A percentile compares a stretch with the other conserved stretches of the same genome.
phyloP scores from a whole-genome alignment of 1,140 invertebrate species.

The Pentalonia nigronervosa region DNA sequence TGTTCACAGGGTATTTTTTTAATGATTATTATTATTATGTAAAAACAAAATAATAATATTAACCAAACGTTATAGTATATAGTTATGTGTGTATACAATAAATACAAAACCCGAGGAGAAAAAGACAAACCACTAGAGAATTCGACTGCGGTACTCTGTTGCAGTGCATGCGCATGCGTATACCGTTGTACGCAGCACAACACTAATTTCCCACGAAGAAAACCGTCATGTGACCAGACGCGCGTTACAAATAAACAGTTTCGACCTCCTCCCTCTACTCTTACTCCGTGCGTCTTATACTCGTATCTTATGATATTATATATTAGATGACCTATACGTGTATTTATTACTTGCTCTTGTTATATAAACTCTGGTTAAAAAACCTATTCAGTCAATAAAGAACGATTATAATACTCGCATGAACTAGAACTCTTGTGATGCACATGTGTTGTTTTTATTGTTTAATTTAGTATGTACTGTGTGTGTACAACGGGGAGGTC shows the following conservation, averaged over 20 bases:
- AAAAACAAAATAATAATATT: constrained; percentile 24
- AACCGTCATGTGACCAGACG: constrained; percentile 19
- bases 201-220: constrained; percentile 39
- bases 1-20: constrained; percentile 26
- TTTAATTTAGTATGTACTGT: background rate
- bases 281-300: background rate
- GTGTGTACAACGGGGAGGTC: background rate
- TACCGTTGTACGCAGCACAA: background rate
- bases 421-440: background rate
- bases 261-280: background rate
- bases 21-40: constrained; percentile 35
- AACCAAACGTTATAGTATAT: background rate
- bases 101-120: constrained; percentile 7
- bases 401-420: background rate
- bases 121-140: constrained; percentile 1
- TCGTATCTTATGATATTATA: background rate
- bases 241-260: background rate
- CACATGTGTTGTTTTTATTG: constrained; percentile 38
- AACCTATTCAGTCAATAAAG: background rate
- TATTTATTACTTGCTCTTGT: background rate
- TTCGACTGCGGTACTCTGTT: background rate
- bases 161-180: constrained; percentile 7
- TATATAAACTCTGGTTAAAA: background rate
- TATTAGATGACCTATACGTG: background rate
- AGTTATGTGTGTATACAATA: background rate